Evolutionary conservation across 1,140 invertebrate genomes (phyloP), one percentile per base, ranked within the genome.

Genomic region (Lepidurus arcticus): DNA sequence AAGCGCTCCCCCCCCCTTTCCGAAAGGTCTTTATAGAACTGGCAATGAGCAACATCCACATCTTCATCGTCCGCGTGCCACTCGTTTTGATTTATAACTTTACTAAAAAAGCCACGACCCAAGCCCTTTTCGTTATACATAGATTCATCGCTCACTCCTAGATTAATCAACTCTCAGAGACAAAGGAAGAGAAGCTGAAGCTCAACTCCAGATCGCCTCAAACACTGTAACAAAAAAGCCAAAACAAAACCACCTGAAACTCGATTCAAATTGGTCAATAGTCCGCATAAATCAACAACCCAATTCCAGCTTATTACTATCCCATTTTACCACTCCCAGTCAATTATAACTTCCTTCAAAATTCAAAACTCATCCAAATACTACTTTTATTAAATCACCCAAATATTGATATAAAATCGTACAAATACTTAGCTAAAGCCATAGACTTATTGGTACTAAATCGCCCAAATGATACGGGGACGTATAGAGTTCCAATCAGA

Each of bases 51-150:
- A 21, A 13, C 53, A 21, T 65, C 53, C 53, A 65, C 53, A 16
- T 11, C 53, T 65, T 65, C 53, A 65, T 65, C 53, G 21, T 65
- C 21, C 53, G 16, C 53, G 21, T n/a, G 16, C 53, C 21, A 13
- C 53, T 65, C 53, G 53, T 21, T 65, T 65, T 65, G 53, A 65
- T 65, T 65, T 65, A 65, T 65, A 65, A 65, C 53, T 65, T 65
- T 0, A 65, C 53, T 65, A 65, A 65, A 65, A 65, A 65, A 65
- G 53, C 16, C 53, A 65, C 16, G 21, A 21, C 53, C 53, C 53
- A 65, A 65, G 53, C 53, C 53, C 53, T 65, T 65, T 16, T 13
- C 53, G 53, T 65, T 65, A 21, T 16, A 65, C 53, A 65, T 65
- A 65, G 21, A 65, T 65, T 65, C 9, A n/a, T 65, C 16, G 53